Evolutionary conservation across 2,113 vertebrate species (phyloP).

Genomic region (Serilophus lunatus): DNA sequence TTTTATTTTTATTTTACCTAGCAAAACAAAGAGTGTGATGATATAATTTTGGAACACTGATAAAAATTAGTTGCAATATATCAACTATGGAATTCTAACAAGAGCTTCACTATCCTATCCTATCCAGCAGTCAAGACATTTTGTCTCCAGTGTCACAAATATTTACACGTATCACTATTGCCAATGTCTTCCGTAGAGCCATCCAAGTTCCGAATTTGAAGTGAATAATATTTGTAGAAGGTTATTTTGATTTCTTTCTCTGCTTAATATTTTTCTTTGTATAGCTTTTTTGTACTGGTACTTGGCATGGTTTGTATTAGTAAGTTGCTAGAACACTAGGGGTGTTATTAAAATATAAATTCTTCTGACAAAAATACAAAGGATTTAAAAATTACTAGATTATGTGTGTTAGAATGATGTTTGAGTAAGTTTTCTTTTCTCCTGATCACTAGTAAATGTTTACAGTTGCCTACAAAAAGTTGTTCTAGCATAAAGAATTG

Average conservation of each 20-base stretch:
- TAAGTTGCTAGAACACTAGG: background rate
- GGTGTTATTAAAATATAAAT: background rate
- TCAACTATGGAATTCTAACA: background rate
- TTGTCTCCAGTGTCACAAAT: background rate
- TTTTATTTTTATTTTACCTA: background rate
- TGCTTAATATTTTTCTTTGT: background rate
- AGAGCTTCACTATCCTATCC: background rate
- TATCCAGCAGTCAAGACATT: background rate
- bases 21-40: background rate
- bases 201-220: background rate
- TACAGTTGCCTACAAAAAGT: background rate
- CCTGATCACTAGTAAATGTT: background rate
- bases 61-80: background rate
- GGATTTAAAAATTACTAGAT: background rate
- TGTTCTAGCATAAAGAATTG: background rate
- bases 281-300: background rate
- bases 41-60: background rate
- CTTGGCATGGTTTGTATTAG: background rate
- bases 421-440: background rate
- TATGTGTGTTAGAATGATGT: background rate
- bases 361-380: background rate
- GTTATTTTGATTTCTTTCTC: background rate
- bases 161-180: background rate
- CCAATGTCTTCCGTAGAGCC: background rate
- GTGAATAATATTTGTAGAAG: background rate